phyloP scores from a whole-genome alignment of 2,797 vertebrate species.

The Sciurus vulgaris region DNA sequence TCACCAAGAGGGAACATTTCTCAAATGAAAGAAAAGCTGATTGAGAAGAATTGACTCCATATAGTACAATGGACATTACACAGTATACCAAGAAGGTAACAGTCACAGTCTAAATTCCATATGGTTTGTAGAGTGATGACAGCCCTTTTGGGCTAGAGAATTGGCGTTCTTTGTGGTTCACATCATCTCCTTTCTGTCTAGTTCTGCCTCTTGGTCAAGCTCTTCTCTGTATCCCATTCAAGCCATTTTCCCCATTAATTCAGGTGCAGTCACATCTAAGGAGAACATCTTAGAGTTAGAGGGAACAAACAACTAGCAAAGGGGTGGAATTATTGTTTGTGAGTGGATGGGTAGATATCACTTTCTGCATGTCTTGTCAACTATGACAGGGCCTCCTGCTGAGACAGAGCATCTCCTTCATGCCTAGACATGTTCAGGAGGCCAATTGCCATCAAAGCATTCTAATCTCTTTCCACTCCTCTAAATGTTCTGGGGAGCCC shows the following conservation, averaged over 20 bases:
- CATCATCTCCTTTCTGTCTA: not conserved
- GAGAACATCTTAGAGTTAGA: not conserved
- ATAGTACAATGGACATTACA: not conserved
- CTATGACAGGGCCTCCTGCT: not conserved
- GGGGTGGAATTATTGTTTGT: not conserved
- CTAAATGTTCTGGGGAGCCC: not conserved
- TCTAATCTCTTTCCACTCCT: conserved; percentile 1
- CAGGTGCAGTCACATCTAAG: not conserved
- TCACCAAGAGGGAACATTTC: not conserved
- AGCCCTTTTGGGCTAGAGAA: not conserved
- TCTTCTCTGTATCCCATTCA: not conserved
- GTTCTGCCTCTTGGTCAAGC: conserved; percentile 7
- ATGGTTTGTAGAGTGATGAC: not conserved
- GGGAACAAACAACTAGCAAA: not conserved
- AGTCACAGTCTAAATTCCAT: not conserved
- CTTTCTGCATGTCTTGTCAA: not conserved
- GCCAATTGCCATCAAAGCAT: not conserved
- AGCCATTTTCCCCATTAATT: not conserved
- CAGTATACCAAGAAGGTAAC: conserved; percentile 42
- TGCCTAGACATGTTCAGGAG: conserved; percentile 16
- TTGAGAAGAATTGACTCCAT: conserved; percentile 8
- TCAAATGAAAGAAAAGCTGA: conserved; percentile 38
- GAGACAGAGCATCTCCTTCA: not conserved
- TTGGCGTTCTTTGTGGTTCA: not conserved
- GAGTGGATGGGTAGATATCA: not conserved